Base-by-base conservation (phyloP, 2,888 invertebrate genomes). In the Pachliopta kotzebuea region DNA sequence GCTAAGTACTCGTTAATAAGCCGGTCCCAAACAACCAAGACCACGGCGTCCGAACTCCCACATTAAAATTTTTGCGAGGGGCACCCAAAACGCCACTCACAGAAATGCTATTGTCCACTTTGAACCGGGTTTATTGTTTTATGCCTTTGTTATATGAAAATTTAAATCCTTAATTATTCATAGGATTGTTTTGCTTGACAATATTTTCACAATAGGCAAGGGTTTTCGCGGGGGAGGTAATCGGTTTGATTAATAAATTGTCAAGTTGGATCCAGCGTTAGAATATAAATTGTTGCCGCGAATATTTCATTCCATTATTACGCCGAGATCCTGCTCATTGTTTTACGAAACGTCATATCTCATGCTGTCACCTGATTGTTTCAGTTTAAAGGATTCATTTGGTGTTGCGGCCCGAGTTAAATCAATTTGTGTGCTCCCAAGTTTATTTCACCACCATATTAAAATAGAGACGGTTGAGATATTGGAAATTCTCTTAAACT, bases 161-260 rank as follows among this genome's bases (percentile, higher is more conserved):
- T 90, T 88, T 90, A 89, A 91, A 89, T 90, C 90, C 90, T 85
- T 90, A 90, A 91, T 91, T 90, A 91, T 91, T 91, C 90, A 90
- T 85, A 86, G 90, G 88, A 91, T 88, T 91, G 90, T 91, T 89
- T 85, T 81, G 84, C 79, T 77, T 78, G 84, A 86, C 88, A 89
- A 88, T 91, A 91, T 90, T 91, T 91, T 87, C 90, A 90, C 90
- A 91, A 91, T 89, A 88, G 89, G 78, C 84, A 81, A 75, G 81
- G 83, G 85, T 83, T 81, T 72, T 84, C 79, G 83, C 82, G 76
- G 78, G 90, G 86, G 88, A 83, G 86, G 90, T 89, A 91, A 91
- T 91, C 89, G 90, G 84, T 88, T 88, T 91, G 91, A 91, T 90
- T 90, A 91, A 91, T 91, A 91, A 90, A 91, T 91, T 91, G 91